Base-by-base conservation (phyloP, 2,888 invertebrate species). In the Heteromyza rotundicornis region DNA sequence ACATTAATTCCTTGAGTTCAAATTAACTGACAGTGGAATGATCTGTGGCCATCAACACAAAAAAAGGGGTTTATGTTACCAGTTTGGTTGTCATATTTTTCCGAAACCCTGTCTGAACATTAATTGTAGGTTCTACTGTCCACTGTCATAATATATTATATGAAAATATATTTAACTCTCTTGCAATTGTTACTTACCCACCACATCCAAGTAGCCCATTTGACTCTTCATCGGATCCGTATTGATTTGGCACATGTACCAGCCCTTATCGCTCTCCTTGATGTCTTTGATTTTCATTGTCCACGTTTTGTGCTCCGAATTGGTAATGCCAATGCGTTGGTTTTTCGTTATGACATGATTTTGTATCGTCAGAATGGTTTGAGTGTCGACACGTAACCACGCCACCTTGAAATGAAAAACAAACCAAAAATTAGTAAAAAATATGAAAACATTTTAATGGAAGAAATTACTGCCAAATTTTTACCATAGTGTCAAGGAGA, bases 281-380 rank as follows among this genome's bases (percentile, higher is more conserved):
- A 94, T 91, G 73, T 92, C 92, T 69, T 89, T 87, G 68, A 95
- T 90, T 69, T 90, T 91, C 70, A 95, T 87, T 67, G 89, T 89
- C 94, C 94, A 94, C 23, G 91, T 90, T 63, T 91, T 89, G 72
- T 88, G 88, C 78, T 94, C 93, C 36, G 91, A 90, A 81, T 89
- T 91, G 49, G 89, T 89, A 62, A 94, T 90, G 65, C 89, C 89
- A 74, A 95, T 90, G 64, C 94, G 87, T 81, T 94, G 92, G 83
- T 94, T 94, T 84, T 94, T 92, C 50, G 94, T 95, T 79, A 95
- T 94, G 70, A 94, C 93, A 84, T 94, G 92, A 70, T 89, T 91
- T 60, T 93, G 93, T 73, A 95, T 94, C 7, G 94, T 94, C 63
- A 95, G 86, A 72, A 95, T 93, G 0, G 94, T 94, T 80, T 95